phyloP scores from a whole-genome alignment of 2,797 vertebrate genomes.

The Echiichthys vipera region DNA sequence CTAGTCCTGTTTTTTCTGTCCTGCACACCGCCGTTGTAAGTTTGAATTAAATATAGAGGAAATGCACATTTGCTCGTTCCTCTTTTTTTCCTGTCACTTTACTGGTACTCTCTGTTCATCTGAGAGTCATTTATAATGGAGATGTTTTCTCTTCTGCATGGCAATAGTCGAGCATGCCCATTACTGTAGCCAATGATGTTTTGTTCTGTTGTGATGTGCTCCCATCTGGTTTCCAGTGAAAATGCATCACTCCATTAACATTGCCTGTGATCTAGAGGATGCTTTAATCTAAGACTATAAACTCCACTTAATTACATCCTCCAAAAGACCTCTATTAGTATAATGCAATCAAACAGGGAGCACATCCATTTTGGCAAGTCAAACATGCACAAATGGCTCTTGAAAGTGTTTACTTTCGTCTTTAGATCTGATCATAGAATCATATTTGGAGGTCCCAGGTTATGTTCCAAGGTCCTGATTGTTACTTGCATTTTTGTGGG shows the following conservation, averaged over 20 bases:
- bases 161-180: slow-evolving; percentile 49
- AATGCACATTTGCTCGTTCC: slow-evolving; percentile 18
- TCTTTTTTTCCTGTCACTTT: background rate
- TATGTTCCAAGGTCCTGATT: slow-evolving; percentile 47
- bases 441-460: slow-evolving; percentile 52
- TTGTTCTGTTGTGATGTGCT: slow-evolving; percentile 77
- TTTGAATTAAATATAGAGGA: slow-evolving; percentile 31
- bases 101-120: slow-evolving; percentile 40
- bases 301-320: slow-evolving; percentile 88
- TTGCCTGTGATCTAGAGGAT: slow-evolving; percentile 86
- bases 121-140: slow-evolving; percentile 49
- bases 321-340: slow-evolving; percentile 82
- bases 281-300: slow-evolving; percentile 90
- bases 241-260: slow-evolving; percentile 87
- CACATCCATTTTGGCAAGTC: slow-evolving; percentile 78
- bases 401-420: slow-evolving; percentile 73
- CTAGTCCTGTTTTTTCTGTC: slow-evolving; percentile 20
- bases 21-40: background rate
- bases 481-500: slow-evolving; percentile 45
- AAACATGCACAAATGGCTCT: slow-evolving; percentile 70
- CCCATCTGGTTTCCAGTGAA: slow-evolving; percentile 87
- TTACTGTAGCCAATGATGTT: slow-evolving; percentile 71
- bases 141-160: slow-evolving; percentile 65
- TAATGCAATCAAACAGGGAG: slow-evolving; percentile 83
- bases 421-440: slow-evolving; percentile 66